These are phyloP conservation scores for Thomomys bottae DNA, from an alignment of 2,113 vertebrate genomes.

Conservation along the genomic window DNA sequence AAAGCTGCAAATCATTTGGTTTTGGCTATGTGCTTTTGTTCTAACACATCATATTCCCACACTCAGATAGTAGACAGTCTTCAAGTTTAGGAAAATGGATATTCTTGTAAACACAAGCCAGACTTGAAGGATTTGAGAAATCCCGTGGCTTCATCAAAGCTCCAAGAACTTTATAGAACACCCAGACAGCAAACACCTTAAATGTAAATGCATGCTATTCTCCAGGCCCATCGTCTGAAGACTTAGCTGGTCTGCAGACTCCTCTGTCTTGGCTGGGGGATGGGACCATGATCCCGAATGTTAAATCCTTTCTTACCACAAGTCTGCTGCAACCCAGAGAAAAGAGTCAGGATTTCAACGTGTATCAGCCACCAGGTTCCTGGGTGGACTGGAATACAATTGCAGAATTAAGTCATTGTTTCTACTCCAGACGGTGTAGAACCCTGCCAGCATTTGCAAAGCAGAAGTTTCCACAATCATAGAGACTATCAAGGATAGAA, in stretches of 20 bases:
- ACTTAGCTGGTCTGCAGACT: not conserved
- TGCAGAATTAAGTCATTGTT: conserved; percentile 58
- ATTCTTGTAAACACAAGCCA: not conserved
- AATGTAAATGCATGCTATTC: not conserved
- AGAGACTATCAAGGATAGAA: conserved; percentile 35
- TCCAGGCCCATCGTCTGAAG: not conserved
- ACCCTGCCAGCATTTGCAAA: conserved; percentile 23
- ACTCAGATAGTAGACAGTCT: not conserved
- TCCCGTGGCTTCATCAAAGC: not conserved
- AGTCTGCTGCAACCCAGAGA: not conserved
- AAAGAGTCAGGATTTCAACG: not conserved
- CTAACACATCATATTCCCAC: not conserved
- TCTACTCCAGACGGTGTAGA: conserved; percentile 35
- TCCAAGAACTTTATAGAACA: not conserved
- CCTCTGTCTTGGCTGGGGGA: conserved; percentile 32
- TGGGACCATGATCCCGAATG: not conserved
- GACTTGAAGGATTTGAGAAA: not conserved
- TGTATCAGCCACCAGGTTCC: conserved; percentile 11
- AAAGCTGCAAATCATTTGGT: conserved; percentile 42
- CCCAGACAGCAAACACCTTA: not conserved
- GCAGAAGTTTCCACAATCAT: not conserved
- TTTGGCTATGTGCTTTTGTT: conserved; percentile 5
- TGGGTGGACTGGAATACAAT: conserved; percentile 33
- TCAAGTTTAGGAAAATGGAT: conserved; percentile 8
- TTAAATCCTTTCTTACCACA: not conserved